Conservation (phyloP, 2,797 vertebrate species). For the Philypnodon macrostomus region DNA sequence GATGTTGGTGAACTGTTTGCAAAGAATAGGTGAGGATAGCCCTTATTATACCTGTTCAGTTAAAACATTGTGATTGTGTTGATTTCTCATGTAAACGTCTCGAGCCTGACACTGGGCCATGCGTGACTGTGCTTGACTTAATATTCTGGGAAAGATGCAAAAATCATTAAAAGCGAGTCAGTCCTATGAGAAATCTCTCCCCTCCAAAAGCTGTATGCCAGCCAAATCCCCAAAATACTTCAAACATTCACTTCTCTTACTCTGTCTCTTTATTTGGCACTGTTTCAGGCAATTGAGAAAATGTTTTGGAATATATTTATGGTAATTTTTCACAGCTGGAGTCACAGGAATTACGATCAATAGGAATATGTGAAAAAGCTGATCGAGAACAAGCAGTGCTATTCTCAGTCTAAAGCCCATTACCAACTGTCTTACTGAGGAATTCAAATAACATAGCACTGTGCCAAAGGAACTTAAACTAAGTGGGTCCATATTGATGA, state of each 20-base stretch:
- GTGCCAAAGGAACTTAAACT: conserved; percentile 45
- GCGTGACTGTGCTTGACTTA: conserved; percentile 25
- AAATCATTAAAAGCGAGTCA: conserved; percentile 55
- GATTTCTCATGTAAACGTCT: conserved; percentile 21
- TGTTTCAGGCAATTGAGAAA: conserved; percentile 51
- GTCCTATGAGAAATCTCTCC: conserved; percentile 39
- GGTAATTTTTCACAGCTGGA: conserved; percentile 53
- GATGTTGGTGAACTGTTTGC: too few relatives aligned
- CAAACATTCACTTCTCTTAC: conserved; percentile 44
- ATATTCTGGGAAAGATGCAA: conserved; percentile 45
- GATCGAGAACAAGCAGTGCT: conserved; percentile 36
- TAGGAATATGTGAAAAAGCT: conserved; percentile 37
- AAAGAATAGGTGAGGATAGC: too few relatives aligned
- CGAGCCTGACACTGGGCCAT: conserved; percentile 6
- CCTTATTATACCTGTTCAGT: too few relatives aligned
- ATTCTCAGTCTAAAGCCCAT: conserved; percentile 22
- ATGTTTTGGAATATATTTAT: conserved; percentile 50
- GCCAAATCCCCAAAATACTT: conserved; percentile 65
- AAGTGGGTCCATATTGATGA: conserved; percentile 52
- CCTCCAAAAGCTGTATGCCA: conserved; percentile 41
- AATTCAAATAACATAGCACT: conserved; percentile 37
- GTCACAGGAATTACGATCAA: conserved; percentile 50
- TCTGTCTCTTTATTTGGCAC: conserved; percentile 25
- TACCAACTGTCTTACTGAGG: conserved; percentile 41
- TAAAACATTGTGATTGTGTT: not conserved